Conservation (phyloP, 2,888 invertebrate genomes). For the Pristionchus fissidentatus region DNA sequence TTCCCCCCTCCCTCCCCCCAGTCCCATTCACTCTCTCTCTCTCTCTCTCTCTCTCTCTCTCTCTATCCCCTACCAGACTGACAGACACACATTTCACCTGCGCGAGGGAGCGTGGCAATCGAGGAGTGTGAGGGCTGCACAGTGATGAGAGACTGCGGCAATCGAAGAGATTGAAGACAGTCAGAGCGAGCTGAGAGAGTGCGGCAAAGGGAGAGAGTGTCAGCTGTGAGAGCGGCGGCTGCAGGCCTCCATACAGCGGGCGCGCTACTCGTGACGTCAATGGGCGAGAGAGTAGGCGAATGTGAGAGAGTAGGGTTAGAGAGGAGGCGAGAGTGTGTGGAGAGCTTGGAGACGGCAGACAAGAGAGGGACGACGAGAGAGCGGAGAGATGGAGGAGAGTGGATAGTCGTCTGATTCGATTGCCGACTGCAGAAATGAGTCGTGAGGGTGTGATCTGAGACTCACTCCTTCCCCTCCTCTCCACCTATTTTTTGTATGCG, state of each 20-base stretch:
- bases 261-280: slow-evolving; percentile 50
- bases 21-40: too few relatives aligned
- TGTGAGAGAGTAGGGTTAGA: slow-evolving; percentile 39
- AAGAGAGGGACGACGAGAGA: slow-evolving; percentile 4
- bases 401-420: not conserved
- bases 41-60: too few relatives aligned
- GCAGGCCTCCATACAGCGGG: slow-evolving; percentile 14
- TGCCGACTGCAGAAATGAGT: slow-evolving; percentile 15
- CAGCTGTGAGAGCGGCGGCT: slow-evolving; percentile 24
- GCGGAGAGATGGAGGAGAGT: not conserved
- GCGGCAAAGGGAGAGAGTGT: slow-evolving; percentile 46
- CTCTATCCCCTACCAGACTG: too few relatives aligned
- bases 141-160: slow-evolving; percentile 51
- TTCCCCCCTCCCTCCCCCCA: not conserved
- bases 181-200: slow-evolving; percentile 50
- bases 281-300: slow-evolving; percentile 46
- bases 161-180: slow-evolving; percentile 53
- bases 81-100: slow-evolving; percentile 27
- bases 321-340: slow-evolving; percentile 25
- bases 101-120: slow-evolving; percentile 33
- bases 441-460: slow-evolving; percentile 21
- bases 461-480: too few relatives aligned
- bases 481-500: slow-evolving; percentile 31
- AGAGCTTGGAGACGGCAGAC: slow-evolving; percentile 7
- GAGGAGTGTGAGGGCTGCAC: slow-evolving; percentile 43